Evolutionary conservation across 2,797 vertebrate genomes (phyloP), one percentile per base, ranked within the genome.

Genomic region (Melanogrammus aeglefinus): DNA sequence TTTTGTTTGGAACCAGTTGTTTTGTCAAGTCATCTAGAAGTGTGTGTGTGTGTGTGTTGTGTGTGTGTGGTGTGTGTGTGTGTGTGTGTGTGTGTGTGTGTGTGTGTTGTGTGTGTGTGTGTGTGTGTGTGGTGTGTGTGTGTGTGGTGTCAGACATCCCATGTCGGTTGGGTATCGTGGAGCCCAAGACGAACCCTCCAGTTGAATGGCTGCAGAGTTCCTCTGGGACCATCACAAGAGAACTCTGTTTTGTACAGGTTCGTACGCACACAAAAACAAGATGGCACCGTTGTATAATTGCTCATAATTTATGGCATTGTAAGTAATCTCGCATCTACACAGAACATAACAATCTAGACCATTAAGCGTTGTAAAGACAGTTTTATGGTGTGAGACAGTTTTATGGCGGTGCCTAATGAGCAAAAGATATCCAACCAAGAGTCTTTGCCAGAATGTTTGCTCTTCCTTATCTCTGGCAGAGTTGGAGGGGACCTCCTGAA

Each of bases 151-250:
- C 82, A 99, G 97, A 99, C 93, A 96, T 99, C 97, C 97, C 0
- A 97, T 99, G 97, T 99, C 97, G 3, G 97, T n/a, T 99, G 90
- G 97, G 97, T 74, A 96, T 99, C 82, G 94, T 97, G 7, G 97
- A 98, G 90, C 97, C 97, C 1, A 94, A 97, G 84, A 96, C 97
- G 6, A 97, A 97, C 91, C 94, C 96, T 96, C 0, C 97, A 98
- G 85, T 94, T 99, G 29, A 99, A 99, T 31, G n/a, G 97, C 97
- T 0, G 97, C 98, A 41, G 97, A 99, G 84, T 99, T 99, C 86
- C 94, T 99, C 5, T 99, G 97, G 97, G 97, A 99, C 82, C 92
- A 97, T 70, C 94, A 96, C 78, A 99, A 99, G 92, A 96, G 97
- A 89, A 94, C 0, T 99, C 97, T 0, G 96, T 75, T 99, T 99